Base-by-base conservation (phyloP, 2,797 vertebrate species). In the Hydrocynus forskahlii region DNA sequence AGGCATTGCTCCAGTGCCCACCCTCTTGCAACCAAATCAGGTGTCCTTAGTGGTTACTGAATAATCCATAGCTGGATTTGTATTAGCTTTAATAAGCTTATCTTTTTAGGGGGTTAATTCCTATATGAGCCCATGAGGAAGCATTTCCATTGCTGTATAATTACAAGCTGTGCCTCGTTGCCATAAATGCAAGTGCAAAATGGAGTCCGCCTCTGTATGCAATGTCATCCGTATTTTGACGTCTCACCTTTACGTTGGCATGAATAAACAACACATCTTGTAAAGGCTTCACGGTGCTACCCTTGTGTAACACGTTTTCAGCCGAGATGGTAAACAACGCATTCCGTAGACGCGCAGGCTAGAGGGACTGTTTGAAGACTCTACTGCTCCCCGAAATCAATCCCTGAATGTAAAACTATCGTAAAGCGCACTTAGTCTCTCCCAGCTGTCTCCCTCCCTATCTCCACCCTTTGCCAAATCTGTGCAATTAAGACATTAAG, bases 401-500 rank as follows among this genome's bases (percentile, higher is more conserved):
- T 43, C 59, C 60, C 55, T 75, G 40, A 50, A 67, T 35, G 25
- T 60, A 64, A 83, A 75, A 57, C 29, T 48, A 73, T 50, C 19
- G 35, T 68, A 25, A 68, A 54, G 74, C 43, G 8, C 57, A 55
- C 38, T 64, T 57, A 57, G 9, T 63, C 35, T 71, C 57, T 55
- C 35, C 29, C 13, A 35, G 23, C 72, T 75, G 35, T 68, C 50
- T 60, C 45, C 43, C 25, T 66, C 40, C 75, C 64, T 25, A 74
- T 69, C 63, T 60, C 35, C 54, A 74, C 25, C 70, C 43, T 14
- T n/a, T 59, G 29, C 62, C 69, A 83, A 86, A 82, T 83, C 76
- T 79, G 57, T 62, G 54, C 81, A 86, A 81, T 86, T 86, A 86
- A 78, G 62, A 81, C 79, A 81, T 83, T 81, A 82, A 81, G 79